Base-by-base conservation (phyloP, 2,797 vertebrate species). In the Coreius guichenoti region DNA sequence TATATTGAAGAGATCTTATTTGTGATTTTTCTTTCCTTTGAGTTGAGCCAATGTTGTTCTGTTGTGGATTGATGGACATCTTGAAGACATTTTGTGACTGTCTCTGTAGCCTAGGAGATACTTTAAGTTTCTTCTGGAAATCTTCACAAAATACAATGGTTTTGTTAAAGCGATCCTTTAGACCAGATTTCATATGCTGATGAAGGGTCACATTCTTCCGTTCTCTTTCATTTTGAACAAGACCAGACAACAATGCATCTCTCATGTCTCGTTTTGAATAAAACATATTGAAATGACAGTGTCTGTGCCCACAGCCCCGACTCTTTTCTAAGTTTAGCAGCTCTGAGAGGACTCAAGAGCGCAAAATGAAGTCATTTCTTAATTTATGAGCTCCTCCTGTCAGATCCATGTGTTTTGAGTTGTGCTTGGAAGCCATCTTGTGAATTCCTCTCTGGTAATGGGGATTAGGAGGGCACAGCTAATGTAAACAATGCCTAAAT, bases 321-420 rank as follows among this genome's bases (percentile, higher is more conserved):
- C 61, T 84, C 82, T 77, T 72, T 81, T 85, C 65, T 70, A 77
- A 86, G 70, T 87, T 86, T 86, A 85, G 86, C 79, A 76, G 73
- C 78, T 89, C 83, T 79, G 82, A 86, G 73, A 36, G 63, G 86
- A 72, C 82, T 85, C 81, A 86, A 85, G 77, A 85, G 79, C 36
- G 72, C 68, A 80, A 89, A 91, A 87, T 84, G 80, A 61, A 89
- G 79, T 86, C 72, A 78, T 73, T 90, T 87, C 85, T 90, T 89
- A 89, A 91, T 92, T 91, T 91, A 91, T 90, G 89, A 85, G 88
- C 76, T 82, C 82, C 88, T 91, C 84, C 82, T 90, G 88, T 89
- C 80, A 70, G 68, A 89, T 86, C 88, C 91, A 91, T 91, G 83
- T 91, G 90, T 93, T 93, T 91, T 90, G 75, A 91, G 88, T 92